phyloP scores from a whole-genome alignment of 2,113 vertebrate species.

The Ia io region DNA sequence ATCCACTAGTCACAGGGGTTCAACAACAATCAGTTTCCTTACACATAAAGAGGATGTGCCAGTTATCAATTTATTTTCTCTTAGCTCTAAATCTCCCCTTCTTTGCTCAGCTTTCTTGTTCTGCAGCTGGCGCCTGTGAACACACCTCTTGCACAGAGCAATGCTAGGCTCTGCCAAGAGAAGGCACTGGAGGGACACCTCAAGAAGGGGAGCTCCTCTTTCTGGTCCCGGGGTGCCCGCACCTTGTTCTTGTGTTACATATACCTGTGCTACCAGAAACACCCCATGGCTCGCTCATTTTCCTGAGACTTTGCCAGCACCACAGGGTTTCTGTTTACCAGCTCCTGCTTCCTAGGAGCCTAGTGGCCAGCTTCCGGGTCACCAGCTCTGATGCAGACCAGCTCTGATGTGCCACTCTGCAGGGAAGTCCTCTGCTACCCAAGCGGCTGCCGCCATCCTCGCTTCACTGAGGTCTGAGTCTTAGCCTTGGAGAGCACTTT shows the following conservation, averaged over 20 bases:
- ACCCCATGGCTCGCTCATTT: neutral
- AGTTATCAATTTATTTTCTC: neutral
- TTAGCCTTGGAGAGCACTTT: neutral
- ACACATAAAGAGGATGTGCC: neutral
- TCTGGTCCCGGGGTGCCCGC: neutral
- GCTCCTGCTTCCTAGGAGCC: neutral
- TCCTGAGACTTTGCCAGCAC: neutral
- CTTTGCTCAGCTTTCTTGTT: neutral
- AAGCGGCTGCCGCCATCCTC: accelerated
- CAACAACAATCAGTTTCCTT: neutral
- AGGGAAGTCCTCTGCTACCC: neutral
- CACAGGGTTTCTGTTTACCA: accelerated
- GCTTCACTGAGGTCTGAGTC: neutral
- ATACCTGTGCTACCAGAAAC: accelerated
- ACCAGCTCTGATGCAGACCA: neutral
- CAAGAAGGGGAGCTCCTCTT: too few relatives aligned
- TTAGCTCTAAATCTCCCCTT: neutral
- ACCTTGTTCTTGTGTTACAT: neutral
- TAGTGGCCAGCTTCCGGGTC: neutral
- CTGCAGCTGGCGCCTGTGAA: neutral
- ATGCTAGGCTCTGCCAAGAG: neutral
- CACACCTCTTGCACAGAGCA: too few relatives aligned
- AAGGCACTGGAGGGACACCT: neutral
- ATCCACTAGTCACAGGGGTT: too few relatives aligned
- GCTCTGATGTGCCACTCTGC: accelerated